These are phyloP conservation scores for Diplosoma virens DNA, from an alignment of 23 tunicate species.

Conservation along the genomic window DNA sequence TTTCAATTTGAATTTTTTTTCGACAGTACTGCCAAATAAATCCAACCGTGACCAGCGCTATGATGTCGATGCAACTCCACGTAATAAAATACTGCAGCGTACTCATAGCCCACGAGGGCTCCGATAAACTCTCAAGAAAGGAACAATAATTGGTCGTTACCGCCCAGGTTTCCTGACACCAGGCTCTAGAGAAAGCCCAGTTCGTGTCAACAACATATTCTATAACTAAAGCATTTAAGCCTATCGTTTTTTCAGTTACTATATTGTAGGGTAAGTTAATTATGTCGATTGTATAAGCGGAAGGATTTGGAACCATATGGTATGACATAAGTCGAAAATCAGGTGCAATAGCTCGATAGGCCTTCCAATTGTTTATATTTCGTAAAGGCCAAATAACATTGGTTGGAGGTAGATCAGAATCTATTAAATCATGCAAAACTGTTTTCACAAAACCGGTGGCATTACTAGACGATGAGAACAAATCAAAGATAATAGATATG, in stretches of 20 bases:
- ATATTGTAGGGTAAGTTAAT: slow-evolving; percentile 36
- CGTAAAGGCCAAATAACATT: slow-evolving; percentile 53
- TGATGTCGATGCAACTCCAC: not conserved
- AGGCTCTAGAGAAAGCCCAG: slow-evolving; percentile 40
- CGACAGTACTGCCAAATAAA: not conserved
- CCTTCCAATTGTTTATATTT: not conserved
- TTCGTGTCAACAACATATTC: slow-evolving; percentile 25
- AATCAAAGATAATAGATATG: slow-evolving; percentile 62
- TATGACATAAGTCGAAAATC: slow-evolving; percentile 27
- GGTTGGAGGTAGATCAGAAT: slow-evolving; percentile 40
- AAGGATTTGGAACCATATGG: slow-evolving; percentile 1
- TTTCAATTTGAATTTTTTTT: not conserved
- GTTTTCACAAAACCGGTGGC: slow-evolving; percentile 12
- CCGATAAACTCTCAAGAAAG: not conserved
- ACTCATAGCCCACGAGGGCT: slow-evolving; percentile 13
- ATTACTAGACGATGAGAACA: slow-evolving; percentile 39
- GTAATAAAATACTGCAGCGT: not conserved
- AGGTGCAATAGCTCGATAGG: slow-evolving; percentile 42
- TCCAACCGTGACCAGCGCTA: not conserved
- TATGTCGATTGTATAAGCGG: slow-evolving; percentile 8
- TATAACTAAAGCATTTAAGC: slow-evolving; percentile 16
- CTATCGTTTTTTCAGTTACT: slow-evolving; percentile 24
- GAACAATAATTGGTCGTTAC: slow-evolving; percentile 32
- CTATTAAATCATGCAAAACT: slow-evolving; percentile 22
- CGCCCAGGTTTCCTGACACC: slow-evolving; percentile 66